phyloP scores from a whole-genome alignment of 2,888 invertebrate genomes.

The Cataglyphis albicans region DNA sequence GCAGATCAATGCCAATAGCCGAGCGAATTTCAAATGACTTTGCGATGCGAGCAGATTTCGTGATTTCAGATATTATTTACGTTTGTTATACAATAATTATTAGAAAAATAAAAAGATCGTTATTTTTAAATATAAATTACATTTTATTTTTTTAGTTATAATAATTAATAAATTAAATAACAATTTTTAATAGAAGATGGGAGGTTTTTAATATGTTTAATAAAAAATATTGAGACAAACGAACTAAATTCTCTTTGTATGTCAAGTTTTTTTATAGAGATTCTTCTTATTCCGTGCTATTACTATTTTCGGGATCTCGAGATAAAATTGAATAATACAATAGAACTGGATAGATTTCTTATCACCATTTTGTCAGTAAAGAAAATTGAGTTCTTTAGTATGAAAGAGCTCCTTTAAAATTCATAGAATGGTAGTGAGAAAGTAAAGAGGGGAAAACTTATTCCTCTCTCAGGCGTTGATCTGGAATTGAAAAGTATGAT shows the following conservation, averaged over 20 bases:
- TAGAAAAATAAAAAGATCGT: not conserved
- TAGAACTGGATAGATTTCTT: slow-evolving; percentile 37
- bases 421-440: slow-evolving; percentile 44
- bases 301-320: slow-evolving; percentile 7
- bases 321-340: slow-evolving; percentile 50
- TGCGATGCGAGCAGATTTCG: not conserved
- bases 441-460: slow-evolving; percentile 46
- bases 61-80: not conserved
- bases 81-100: not conserved
- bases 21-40: not conserved
- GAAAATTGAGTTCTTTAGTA: slow-evolving; percentile 44
- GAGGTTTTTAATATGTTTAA: not conserved
- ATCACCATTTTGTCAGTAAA: slow-evolving; percentile 37
- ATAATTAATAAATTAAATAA: not conserved
- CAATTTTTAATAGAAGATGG: not conserved
- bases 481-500: slow-evolving; percentile 53
- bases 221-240: not conserved
- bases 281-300: slow-evolving; percentile 28
- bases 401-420: slow-evolving; percentile 53
- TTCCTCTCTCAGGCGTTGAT: slow-evolving; percentile 47
- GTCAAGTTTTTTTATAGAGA: slow-evolving; percentile 2
- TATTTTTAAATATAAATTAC: not conserved
- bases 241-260: not conserved
- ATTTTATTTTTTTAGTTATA: not conserved
- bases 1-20: slow-evolving; percentile 23